Percentiles rank a stretch among this genome's conserved stretches.
Conservation (phyloP, 1,140 invertebrate genomes). For the Heliconius eleuchia region DNA sequence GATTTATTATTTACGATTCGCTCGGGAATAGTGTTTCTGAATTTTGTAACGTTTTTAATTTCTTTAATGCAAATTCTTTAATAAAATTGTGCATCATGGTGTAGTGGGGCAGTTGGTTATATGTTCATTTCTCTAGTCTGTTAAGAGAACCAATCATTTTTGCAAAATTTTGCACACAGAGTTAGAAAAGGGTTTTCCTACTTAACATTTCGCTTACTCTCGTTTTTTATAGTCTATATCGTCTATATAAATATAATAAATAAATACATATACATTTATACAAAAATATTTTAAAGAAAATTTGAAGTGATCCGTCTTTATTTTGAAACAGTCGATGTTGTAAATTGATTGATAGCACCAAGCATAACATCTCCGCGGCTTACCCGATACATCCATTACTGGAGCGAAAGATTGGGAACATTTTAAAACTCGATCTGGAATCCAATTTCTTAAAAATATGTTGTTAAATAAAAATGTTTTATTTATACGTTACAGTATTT, state of each 20-base stretch:
- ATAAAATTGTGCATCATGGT: not conserved
- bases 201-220: not conserved
- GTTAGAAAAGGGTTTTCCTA: too few species aligned
- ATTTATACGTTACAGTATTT: too few species aligned
- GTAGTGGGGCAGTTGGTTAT: too few species aligned
- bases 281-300: not conserved
- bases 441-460: conserved; percentile 5
- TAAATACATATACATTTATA: not conserved
- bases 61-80: not conserved
- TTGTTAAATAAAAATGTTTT: not conserved
- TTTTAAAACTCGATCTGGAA: not conserved
- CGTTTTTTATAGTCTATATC: not conserved
- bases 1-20: conserved; percentile 34
- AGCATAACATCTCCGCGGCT: conserved; percentile 24
- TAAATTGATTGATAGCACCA: conserved; percentile 51
- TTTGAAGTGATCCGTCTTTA: conserved; percentile 45
- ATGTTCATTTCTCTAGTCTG: too few species aligned
- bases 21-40: conserved; percentile 3
- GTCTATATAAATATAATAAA: too few species aligned
- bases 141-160: too few species aligned
- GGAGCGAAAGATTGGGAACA: conserved; percentile 4
- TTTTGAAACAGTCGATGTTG: conserved; percentile 37
- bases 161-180: too few species aligned
- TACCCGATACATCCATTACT: conserved; percentile 32
- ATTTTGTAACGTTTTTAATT: not conserved